phyloP scores from a whole-genome alignment of 2,797 vertebrate species.

The Crenichthys baileyi region DNA sequence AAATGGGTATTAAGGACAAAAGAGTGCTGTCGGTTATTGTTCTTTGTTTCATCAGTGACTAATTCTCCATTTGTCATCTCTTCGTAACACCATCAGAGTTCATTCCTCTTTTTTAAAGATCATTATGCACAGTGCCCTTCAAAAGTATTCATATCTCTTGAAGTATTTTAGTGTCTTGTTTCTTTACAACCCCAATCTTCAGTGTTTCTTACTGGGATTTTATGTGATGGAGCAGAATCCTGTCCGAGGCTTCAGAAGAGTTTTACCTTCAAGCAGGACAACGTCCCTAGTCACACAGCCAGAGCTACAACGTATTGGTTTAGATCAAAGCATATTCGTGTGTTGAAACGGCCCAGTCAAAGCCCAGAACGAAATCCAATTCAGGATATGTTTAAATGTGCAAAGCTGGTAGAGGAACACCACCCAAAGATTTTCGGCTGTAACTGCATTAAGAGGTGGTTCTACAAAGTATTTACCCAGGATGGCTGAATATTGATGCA shows the following conservation, averaged over 20 bases:
- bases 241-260: background rate
- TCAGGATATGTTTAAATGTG: background rate
- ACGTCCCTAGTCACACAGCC: background rate
- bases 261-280: background rate
- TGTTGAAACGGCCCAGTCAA: background rate
- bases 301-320: background rate
- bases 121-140: background rate
- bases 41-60: constrained; percentile 31
- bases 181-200: background rate
- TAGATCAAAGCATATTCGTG: background rate
- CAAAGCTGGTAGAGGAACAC: background rate
- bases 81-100: constrained; percentile 27
- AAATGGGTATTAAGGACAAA: constrained; percentile 11
- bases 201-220: background rate
- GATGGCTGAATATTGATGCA: background rate
- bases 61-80: constrained; percentile 23
- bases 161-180: background rate
- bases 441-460: background rate
- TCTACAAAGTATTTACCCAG: background rate
- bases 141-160: background rate
- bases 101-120: constrained; percentile 10
- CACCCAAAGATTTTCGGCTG: background rate
- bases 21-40: constrained; percentile 34
- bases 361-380: background rate
- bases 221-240: background rate